phyloP scores from a whole-genome alignment of 2,113 vertebrate genomes.

The Pseudorectes ferrugineus region DNA sequence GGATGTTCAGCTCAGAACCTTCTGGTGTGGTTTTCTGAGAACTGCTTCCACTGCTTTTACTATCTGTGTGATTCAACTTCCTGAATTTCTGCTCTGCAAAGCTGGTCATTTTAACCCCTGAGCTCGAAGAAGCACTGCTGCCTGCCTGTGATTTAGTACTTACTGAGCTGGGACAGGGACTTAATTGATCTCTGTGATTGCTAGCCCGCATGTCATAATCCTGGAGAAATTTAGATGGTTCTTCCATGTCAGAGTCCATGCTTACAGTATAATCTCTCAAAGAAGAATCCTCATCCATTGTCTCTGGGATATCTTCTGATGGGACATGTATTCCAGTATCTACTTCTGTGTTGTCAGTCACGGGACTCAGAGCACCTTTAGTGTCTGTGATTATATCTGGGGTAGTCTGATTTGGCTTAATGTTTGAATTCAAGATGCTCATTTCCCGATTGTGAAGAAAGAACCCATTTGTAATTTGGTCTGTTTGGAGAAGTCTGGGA shows the following conservation, averaged over 20 bases:
- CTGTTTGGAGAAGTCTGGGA: conserved; percentile 69
- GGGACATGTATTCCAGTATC: conserved; percentile 93
- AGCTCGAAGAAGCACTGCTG: conserved; percentile 88
- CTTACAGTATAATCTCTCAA: conserved; percentile 92
- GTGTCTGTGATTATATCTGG: conserved; percentile 79
- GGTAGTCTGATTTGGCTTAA: conserved; percentile 62
- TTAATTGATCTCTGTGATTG: conserved; percentile 75
- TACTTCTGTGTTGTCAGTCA: conserved; percentile 86
- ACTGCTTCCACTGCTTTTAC: conserved; percentile 83
- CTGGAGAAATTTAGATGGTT: conserved; percentile 74
- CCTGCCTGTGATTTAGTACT: conserved; percentile 86
- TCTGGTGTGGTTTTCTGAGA: conserved; percentile 94
- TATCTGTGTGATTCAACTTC: conserved; percentile 83
- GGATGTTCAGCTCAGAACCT: conserved; percentile 87
- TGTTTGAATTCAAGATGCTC: conserved; percentile 71
- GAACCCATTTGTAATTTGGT: conserved; percentile 86
- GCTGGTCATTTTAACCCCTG: conserved; percentile 90
- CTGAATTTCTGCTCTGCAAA: conserved; percentile 95
- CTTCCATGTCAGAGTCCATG: conserved; percentile 92
- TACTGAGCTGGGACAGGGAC: conserved; percentile 85
- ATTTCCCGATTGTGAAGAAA: conserved; percentile 87
- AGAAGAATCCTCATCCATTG: conserved; percentile 94
- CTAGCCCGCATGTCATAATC: conserved; percentile 79
- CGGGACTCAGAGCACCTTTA: conserved; percentile 79
- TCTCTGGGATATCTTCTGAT: conserved; percentile 94